A percentile compares a stretch with the other conserved stretches of the same genome.
phyloP scores from a whole-genome alignment of 2,888 invertebrate species.

The Baccha elongata region DNA sequence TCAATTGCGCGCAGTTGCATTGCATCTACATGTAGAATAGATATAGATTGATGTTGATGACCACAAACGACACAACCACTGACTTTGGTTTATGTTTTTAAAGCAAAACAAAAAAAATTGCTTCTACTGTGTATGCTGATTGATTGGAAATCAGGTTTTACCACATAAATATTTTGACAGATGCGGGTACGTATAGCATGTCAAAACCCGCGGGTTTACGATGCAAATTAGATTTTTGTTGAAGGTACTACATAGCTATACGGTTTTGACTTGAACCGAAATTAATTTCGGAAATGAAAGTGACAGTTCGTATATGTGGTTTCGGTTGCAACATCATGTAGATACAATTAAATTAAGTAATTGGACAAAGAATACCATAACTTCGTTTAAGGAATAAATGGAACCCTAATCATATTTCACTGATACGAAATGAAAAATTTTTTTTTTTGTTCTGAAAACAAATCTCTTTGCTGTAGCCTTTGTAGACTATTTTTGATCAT shows the following conservation, averaged over 20 bases:
- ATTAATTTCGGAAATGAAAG: background rate
- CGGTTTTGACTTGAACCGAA: background rate
- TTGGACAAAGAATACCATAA: no score
- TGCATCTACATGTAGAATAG: conserved; percentile 4
- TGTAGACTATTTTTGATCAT: no score
- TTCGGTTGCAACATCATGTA: no score
- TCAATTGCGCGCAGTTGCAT: conserved; percentile 32
- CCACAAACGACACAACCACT: conserved; percentile 63
- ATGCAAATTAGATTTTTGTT: conserved; percentile 5
- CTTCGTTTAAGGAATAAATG: no score
- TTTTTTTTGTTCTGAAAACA: no score
- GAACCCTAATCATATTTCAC: no score
- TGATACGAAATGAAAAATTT: no score
- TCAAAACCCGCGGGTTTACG: conserved; percentile 35
- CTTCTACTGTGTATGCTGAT: conserved; percentile 40
- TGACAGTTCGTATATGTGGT: no score
- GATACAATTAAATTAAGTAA: no score
- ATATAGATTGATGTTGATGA: conserved; percentile 40
- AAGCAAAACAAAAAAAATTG: background rate
- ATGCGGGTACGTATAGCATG: conserved; percentile 27
- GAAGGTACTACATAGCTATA: background rate
- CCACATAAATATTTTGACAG: conserved; percentile 66
- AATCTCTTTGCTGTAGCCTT: no score
- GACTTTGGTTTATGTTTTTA: conserved; percentile 50
- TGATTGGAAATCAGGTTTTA: conserved; percentile 64